These are phyloP conservation scores for Eucriotettix oculatus DNA, from an alignment of 2,888 invertebrate species.

Conservation along the genomic window DNA sequence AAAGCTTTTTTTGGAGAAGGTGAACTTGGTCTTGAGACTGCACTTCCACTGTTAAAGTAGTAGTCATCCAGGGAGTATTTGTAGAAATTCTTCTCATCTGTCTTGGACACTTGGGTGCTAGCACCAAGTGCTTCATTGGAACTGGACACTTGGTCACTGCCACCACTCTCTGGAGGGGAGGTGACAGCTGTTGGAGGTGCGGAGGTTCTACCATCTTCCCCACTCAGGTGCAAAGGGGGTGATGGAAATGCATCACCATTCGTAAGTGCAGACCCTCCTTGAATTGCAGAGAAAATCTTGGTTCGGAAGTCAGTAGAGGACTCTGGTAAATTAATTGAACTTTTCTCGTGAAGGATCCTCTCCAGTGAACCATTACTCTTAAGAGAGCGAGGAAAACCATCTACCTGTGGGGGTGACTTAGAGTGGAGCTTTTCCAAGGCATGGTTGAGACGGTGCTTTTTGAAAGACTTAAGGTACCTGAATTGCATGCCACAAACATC, in stretches of 20 bases:
- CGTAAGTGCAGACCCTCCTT: slow-evolving; percentile 9
- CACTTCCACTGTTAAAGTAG: slow-evolving; percentile 20
- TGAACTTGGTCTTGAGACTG: slow-evolving; percentile 15
- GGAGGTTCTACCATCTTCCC: slow-evolving; percentile 16
- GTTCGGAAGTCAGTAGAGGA: background rate
- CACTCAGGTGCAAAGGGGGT: slow-evolving; percentile 4
- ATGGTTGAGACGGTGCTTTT: slow-evolving; percentile 76
- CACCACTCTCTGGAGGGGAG: slow-evolving; percentile 19
- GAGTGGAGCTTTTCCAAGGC: slow-evolving; percentile 69
- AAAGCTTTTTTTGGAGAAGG: background rate
- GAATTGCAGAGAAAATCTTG: slow-evolving; percentile 13
- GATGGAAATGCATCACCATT: slow-evolving; percentile 7
- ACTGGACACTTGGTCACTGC: slow-evolving; percentile 49
- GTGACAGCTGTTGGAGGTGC: slow-evolving; percentile 20
- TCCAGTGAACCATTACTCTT: slow-evolving; percentile 6
- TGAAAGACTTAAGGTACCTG: slow-evolving; percentile 75
- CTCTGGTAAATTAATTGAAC: slow-evolving; percentile 6
- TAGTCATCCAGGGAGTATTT: slow-evolving; percentile 15
- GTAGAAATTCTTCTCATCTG: slow-evolving; percentile 13
- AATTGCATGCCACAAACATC: slow-evolving; percentile 89
- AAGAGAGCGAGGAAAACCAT: slow-evolving; percentile 7
- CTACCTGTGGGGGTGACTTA: slow-evolving; percentile 11
- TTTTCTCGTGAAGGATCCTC: slow-evolving; percentile 3
- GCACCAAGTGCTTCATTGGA: slow-evolving; percentile 43
- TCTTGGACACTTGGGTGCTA: slow-evolving; percentile 17